Evolutionary conservation across 2,888 invertebrate species (phyloP).

Genomic region (Apamea monoglypha): DNA sequence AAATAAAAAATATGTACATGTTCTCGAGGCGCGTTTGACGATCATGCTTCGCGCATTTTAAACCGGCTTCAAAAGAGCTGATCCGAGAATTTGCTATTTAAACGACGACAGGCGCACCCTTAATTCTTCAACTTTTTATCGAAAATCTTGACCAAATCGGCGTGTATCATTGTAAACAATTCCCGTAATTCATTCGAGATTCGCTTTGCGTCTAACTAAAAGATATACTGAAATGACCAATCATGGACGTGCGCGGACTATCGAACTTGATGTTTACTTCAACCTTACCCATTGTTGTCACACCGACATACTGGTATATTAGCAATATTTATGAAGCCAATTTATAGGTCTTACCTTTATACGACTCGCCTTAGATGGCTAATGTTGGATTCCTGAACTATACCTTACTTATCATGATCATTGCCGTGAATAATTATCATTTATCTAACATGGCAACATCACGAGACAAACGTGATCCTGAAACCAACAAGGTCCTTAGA

Average conservation of each 20-base stretch:
- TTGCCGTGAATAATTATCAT: constrained; percentile 1
- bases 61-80: constrained; percentile 33
- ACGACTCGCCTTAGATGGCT: constrained; percentile 45
- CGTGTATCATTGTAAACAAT: constrained; percentile 81
- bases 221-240: constrained; percentile 90
- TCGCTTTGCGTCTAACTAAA: constrained; percentile 83
- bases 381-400: constrained; percentile 33
- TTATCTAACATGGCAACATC: neutral
- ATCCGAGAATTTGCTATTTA: constrained; percentile 65
- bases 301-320: constrained; percentile 69
- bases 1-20: constrained; percentile 17
- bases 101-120: constrained; percentile 66
- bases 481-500: constrained; percentile 12
- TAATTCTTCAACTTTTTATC: constrained; percentile 69
- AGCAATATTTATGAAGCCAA: constrained; percentile 61
- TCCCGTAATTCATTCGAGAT: constrained; percentile 85
- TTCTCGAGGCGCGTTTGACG: constrained; percentile 1
- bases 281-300: constrained; percentile 70
- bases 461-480: neutral
- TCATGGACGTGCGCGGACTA: constrained; percentile 84
- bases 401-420: constrained; percentile 3
- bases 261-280: constrained; percentile 80
- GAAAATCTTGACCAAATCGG: constrained; percentile 72
- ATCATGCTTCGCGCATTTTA: constrained; percentile 24
- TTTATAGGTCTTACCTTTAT: constrained; percentile 44